These are phyloP conservation scores for Diaphora mendica DNA, from an alignment of 2,888 invertebrate species.

Conservation along the genomic window DNA sequence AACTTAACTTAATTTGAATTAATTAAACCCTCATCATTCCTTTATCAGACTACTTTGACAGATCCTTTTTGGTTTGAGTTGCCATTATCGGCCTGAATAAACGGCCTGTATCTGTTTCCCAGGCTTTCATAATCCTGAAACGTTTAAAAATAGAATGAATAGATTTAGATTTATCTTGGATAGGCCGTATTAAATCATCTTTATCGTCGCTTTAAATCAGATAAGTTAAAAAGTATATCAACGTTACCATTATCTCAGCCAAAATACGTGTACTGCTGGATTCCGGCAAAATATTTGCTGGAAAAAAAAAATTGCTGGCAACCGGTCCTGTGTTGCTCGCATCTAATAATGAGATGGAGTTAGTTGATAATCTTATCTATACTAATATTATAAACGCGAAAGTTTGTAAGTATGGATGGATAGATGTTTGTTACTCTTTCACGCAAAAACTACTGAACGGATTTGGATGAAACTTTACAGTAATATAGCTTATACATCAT, in stretches of 20 bases:
- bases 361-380: not conserved
- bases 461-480: too few relatives aligned
- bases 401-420: too few relatives aligned
- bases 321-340: too few relatives aligned
- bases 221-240: not conserved
- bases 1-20: not conserved
- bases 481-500: too few relatives aligned
- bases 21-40: constrained; percentile 2
- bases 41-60: not conserved
- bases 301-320: too few relatives aligned
- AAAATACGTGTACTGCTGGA: too few relatives aligned
- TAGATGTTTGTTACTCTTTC: too few relatives aligned
- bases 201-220: not conserved
- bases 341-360: too few relatives aligned
- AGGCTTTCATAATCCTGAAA: not conserved
- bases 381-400: too few relatives aligned
- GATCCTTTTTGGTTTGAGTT: not conserved
- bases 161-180: not conserved
- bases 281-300: too few relatives aligned
- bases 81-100: not conserved
- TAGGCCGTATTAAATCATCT: not conserved
- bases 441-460: too few relatives aligned
- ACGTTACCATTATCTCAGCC: too few relatives aligned
- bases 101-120: not conserved
- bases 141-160: not conserved